Conservation (phyloP, 2,888 invertebrate species). For the Conomelus anceps region DNA sequence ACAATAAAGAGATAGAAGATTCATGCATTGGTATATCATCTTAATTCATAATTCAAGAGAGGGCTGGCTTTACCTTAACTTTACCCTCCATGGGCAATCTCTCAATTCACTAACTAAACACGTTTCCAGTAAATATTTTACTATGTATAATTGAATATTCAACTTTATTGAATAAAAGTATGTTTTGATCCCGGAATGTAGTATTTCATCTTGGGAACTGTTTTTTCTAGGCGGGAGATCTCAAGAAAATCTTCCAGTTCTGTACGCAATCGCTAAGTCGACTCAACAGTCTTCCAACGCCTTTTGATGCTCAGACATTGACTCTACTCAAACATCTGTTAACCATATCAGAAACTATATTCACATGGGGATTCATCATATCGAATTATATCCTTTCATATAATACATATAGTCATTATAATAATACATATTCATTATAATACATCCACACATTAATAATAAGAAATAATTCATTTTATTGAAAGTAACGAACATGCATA, state of each 20-base stretch:
- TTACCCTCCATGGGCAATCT: no score
- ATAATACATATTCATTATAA: background rate
- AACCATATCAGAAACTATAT: conserved; percentile 68
- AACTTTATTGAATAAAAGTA: background rate
- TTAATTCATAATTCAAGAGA: no score
- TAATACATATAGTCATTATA: conserved; percentile 28
- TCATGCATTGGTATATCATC: no score
- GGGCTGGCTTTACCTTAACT: no score
- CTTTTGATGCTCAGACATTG: conserved; percentile 48
- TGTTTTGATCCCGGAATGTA: background rate
- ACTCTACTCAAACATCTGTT: conserved; percentile 61
- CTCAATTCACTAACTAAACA: no score
- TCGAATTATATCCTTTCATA: conserved; percentile 49
- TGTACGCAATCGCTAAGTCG: conserved; percentile 56
- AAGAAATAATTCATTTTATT: no score
- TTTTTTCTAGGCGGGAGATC: conserved; percentile 51
- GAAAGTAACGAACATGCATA: no score
- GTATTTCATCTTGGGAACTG: background rate
- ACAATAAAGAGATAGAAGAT: no score
- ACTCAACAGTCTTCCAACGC: conserved; percentile 48
- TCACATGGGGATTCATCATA: conserved; percentile 76
- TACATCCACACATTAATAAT: no score
- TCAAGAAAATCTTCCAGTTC: conserved; percentile 73
- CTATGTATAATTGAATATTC: background rate
- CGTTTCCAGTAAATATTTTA: no score